Evolutionary conservation across 2,113 vertebrate species (phyloP), one percentile per base, ranked within the genome.

Genomic region (Zosterops japonicus): DNA sequence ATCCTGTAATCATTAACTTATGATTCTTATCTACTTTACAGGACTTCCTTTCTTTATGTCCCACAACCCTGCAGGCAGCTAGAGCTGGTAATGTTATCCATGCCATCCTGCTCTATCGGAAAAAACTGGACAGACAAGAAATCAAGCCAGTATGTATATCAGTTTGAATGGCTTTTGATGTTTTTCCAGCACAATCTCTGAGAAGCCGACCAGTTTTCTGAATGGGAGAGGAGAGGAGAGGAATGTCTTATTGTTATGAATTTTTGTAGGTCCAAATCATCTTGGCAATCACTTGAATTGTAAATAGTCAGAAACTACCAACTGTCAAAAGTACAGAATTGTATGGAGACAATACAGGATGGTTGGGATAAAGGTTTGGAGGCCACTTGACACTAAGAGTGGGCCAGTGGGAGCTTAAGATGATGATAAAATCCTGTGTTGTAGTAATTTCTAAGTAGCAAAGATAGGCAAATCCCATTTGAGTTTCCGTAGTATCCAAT

Each of bases 81-180:
- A 97, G 99, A 90, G 99, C 99, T n/a, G 99, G 99, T 59, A 99
- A 99, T 39, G 93, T 98, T 91, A 99, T 99, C 95, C 99, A 99
- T 36, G 96, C 99, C 57, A 98, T 98, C 90, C 98, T 99, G 97
- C 97, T 99, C 16, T 99, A 99, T 95, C 97, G 99, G 60, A 98
- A 98, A 78, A 98, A 98, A 94, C 98, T 99, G 90, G 99, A 99
- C 98, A 97, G 99, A 69, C 99, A 99, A 64, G 99, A 99, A 92
- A 98, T 99, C 93, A 99, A 99, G 88, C 99, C 99, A n/a, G 99
- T 99, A 97, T 60, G 99, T 98, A 11, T 36, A 31, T 25, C 29
- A 39, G 21, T 55, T 93, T 50, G 64, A 78, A 24, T 69, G 44
- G 20, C 28, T 85, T 83, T 47, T 71, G 36, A 23, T 91, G 60